Percentiles rank a stretch among this genome's conserved stretches.
These are phyloP conservation scores for Phortica variegata DNA, from an alignment of 1,140 invertebrate species.

Conservation along the genomic window DNA sequence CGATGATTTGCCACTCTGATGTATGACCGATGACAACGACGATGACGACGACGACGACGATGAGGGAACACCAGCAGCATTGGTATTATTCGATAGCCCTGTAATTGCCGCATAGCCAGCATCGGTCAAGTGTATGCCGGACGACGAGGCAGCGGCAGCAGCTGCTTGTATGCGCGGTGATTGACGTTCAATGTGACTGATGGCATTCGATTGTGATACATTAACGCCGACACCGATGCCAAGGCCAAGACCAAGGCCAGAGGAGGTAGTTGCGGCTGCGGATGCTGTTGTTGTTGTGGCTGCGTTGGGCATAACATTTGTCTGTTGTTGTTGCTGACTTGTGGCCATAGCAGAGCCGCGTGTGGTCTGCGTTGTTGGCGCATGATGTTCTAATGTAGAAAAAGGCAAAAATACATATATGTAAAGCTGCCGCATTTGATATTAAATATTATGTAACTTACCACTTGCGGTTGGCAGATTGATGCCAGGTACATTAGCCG, in stretches of 20 bases:
- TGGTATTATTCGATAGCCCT: too few relatives aligned
- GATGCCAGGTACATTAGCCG: slow-evolving; percentile 56
- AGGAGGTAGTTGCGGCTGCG: not conserved
- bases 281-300: slow-evolving; percentile 7
- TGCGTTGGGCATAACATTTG: too few relatives aligned
- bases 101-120: slow-evolving; percentile 26
- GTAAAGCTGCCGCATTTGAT: too few relatives aligned
- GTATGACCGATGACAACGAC: slow-evolving; percentile 9
- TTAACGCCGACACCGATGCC: too few relatives aligned
- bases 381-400: slow-evolving; percentile 19
- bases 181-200: slow-evolving; percentile 20
- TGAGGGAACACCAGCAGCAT: too few relatives aligned
- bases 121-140: not conserved
- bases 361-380: not conserved
- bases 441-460: not conserved
- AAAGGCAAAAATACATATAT: too few relatives aligned
- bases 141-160: not conserved
- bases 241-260: not conserved
- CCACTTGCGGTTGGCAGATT: slow-evolving; percentile 51
- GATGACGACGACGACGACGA: not conserved
- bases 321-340: slow-evolving; percentile 14
- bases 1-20: slow-evolving; percentile 49
- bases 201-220: not conserved
- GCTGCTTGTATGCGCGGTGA: slow-evolving; percentile 10
- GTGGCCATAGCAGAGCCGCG: slow-evolving; percentile 11